phyloP scores from a whole-genome alignment of 2,888 invertebrate species.

The Tortricodes alternella region DNA sequence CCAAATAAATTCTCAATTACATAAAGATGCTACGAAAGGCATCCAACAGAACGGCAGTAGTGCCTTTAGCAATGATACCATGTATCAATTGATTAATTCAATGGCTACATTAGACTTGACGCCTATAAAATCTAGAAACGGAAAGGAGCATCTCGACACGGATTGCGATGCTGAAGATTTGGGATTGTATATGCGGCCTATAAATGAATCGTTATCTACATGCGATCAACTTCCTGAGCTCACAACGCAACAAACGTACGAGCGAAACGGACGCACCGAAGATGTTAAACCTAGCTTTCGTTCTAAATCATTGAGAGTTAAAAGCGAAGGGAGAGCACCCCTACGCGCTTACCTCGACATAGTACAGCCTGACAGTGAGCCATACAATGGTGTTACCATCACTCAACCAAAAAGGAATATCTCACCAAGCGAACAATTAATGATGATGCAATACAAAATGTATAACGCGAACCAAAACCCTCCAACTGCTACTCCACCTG shows the following conservation, averaged over 20 bases:
- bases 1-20: slow-evolving; percentile 71
- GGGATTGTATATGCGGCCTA: slow-evolving; percentile 73
- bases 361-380: slow-evolving; percentile 53
- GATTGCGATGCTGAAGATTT: slow-evolving; percentile 75
- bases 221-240: slow-evolving; percentile 73
- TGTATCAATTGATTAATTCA: slow-evolving; percentile 75
- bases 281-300: slow-evolving; percentile 75
- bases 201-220: slow-evolving; percentile 72
- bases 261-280: slow-evolving; percentile 70
- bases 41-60: slow-evolving; percentile 39
- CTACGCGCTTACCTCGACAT: slow-evolving; percentile 69
- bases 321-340: slow-evolving; percentile 77
- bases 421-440: slow-evolving; percentile 78
- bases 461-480: slow-evolving; percentile 60
- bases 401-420: slow-evolving; percentile 80
- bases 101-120: slow-evolving; percentile 76
- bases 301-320: slow-evolving; percentile 78
- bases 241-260: slow-evolving; percentile 65
- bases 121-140: slow-evolving; percentile 65
- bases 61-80: slow-evolving; percentile 55
- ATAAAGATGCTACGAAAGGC: slow-evolving; percentile 63
- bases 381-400: slow-evolving; percentile 72
- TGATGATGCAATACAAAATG: slow-evolving; percentile 77
- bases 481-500: slow-evolving; percentile 46
- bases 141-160: slow-evolving; percentile 59